Percentiles rank a stretch among this genome's conserved stretches.
phyloP scores from a whole-genome alignment of 2,888 invertebrate species.

The Apodemia mormo region DNA sequence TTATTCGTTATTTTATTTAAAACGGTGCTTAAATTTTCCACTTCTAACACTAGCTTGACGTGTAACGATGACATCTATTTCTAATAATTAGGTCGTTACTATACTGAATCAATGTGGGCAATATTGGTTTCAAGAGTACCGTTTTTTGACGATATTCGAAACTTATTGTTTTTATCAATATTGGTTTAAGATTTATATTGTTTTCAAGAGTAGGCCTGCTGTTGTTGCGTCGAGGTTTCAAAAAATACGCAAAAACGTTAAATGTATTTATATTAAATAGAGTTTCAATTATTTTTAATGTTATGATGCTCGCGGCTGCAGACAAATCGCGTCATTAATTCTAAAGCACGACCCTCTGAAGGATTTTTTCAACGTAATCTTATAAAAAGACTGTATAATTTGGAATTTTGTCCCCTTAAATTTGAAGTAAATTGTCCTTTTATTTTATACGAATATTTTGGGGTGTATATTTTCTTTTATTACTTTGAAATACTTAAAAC shows the following conservation, averaged over 20 bases:
- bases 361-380: slow-evolving; percentile 35
- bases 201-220: too few relatives aligned
- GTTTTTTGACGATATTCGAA: too few relatives aligned
- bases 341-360: slow-evolving; percentile 47
- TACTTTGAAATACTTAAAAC: neutral
- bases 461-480: neutral
- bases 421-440: slow-evolving; percentile 7
- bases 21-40: too few relatives aligned
- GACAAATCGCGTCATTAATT: slow-evolving; percentile 71
- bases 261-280: neutral
- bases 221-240: too few relatives aligned
- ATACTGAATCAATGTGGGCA: too few relatives aligned
- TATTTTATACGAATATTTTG: neutral
- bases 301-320: slow-evolving; percentile 28
- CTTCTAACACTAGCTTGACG: too few relatives aligned
- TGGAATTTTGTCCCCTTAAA: neutral
- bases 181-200: too few relatives aligned
- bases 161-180: too few relatives aligned
- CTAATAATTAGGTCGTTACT: too few relatives aligned
- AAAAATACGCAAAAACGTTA: neutral
- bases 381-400: slow-evolving; percentile 5
- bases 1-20: too few relatives aligned
- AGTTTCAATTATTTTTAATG: neutral
- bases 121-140: too few relatives aligned
- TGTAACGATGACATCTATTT: too few relatives aligned